A percentile compares a stretch with the other conserved stretches of the same genome.
phyloP scores from a whole-genome alignment of 1,140 invertebrate species.

The Spodoptera frugiperda region DNA sequence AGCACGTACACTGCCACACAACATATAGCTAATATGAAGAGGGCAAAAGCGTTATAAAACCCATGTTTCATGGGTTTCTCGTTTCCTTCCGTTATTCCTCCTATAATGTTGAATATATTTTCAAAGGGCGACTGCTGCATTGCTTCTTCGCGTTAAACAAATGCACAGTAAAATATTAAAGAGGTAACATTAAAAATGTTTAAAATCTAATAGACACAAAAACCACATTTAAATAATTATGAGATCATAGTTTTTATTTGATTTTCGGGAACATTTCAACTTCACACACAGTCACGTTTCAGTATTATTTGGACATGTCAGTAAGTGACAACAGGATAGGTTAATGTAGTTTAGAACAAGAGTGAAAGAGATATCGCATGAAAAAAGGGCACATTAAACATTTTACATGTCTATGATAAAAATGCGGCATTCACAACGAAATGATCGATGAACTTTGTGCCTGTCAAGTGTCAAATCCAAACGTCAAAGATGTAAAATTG shows the following conservation, averaged over 20 bases:
- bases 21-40: constrained; percentile 89
- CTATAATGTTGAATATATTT: constrained; percentile 83
- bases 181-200: constrained; percentile 27
- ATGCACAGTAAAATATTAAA: constrained; percentile 20
- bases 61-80: constrained; percentile 96
- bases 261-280: constrained; percentile 53
- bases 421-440: not conserved
- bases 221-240: constrained; percentile 50
- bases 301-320: not conserved
- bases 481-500: not conserved
- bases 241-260: constrained; percentile 60
- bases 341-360: not conserved
- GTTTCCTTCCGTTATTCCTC: constrained; percentile 82
- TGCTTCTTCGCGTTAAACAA: constrained; percentile 37
- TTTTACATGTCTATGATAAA: not conserved
- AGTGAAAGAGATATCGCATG: not conserved
- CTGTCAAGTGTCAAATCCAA: not conserved
- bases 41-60: constrained; percentile 94
- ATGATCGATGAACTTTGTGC: constrained; percentile 3
- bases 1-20: constrained; percentile 91
- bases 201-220: constrained; percentile 68
- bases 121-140: constrained; percentile 84
- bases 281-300: constrained; percentile 1
- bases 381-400: not conserved
- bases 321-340: constrained; percentile 2